Evolutionary conservation across 2,888 invertebrate genomes (phyloP), one percentile per base, ranked within the genome.

Genomic region (Pharmacophagus antenor): DNA sequence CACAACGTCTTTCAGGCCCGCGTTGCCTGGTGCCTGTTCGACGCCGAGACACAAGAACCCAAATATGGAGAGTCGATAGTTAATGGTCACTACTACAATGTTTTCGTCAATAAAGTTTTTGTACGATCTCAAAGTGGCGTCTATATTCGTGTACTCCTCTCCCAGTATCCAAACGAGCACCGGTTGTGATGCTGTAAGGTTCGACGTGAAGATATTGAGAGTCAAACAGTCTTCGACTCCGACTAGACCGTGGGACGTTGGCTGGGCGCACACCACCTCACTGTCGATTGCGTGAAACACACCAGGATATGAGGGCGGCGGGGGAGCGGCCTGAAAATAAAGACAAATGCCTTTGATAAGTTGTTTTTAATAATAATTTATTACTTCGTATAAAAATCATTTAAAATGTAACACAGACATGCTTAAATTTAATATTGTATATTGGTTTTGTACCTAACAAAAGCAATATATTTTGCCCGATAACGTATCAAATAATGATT

Each of bases 1-100:
- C 63, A 95, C 92, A 64, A 98, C 95, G 77, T 98, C 98, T 76
- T 94, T 94, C 22, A 98, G 80, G 0, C 97, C 98, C 66, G 95
- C 94, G 77, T 98, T 98, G 0, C 98, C 97, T 0, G 95, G 93
- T 1, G 93, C 93, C 67, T 92, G 92, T 7, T 79, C 65, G 0
- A 88, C 90, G 15, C 92, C 92, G 55, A 93, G 76, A 61, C 92
- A 93, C 23, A 95, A 89, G 79, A 95, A 95, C 25, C 94, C 95
- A 67, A 95, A 95, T 25, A 95, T 92, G 47, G 95, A 95, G n/a
- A 93, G 85, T 47, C 95, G 88, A 74, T 95, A 95, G 73, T 94
- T 94, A 53, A 94, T 84, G 4, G 93, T 91, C 1, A 89, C 82
- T 0, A 95, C 92, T 0, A 95, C 93, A 6, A 95, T 82, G n/a